Conservation (phyloP, 2,113 vertebrate genomes). For the zebrafish (Danio rerio) region DNA sequence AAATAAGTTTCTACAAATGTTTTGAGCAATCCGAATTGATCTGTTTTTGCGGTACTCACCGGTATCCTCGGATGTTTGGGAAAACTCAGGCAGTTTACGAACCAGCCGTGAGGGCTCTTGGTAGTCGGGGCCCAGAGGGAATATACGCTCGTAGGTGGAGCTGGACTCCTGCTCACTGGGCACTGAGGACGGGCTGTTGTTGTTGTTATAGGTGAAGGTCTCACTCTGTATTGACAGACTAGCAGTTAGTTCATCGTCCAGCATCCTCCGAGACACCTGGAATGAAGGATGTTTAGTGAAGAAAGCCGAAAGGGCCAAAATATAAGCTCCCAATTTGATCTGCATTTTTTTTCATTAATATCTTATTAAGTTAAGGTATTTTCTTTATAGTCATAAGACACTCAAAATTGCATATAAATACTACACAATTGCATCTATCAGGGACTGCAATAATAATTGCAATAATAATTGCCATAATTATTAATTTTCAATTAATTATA, state of each 20-base stretch:
- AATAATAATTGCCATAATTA: neutral
- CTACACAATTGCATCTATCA: neutral
- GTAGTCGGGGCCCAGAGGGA: constrained; percentile 92
- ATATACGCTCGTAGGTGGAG: constrained; percentile 94
- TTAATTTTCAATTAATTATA: too few relatives aligned
- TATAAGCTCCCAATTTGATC: neutral
- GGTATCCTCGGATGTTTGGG: constrained; percentile 82
- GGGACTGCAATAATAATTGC: neutral
- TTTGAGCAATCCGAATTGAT: too few relatives aligned
- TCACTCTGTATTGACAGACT: constrained; percentile 96
- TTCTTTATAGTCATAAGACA: too few relatives aligned
- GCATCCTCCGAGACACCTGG: constrained; percentile 91
- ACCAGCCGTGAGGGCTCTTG: constrained; percentile 94
- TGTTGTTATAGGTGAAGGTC: constrained; percentile 88
- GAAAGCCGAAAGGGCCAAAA: constrained; percentile 41
- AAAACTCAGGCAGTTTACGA: constrained; percentile 89
- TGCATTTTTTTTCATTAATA: neutral
- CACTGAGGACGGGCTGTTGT: constrained; percentile 82
- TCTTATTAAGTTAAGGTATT: neutral
- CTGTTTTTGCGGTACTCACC: constrained; percentile 74
- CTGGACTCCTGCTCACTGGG: constrained; percentile 89
- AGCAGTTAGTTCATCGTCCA: constrained; percentile 93
- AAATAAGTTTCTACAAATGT: too few relatives aligned
- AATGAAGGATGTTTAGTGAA: constrained; percentile 66
- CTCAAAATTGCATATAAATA: neutral